These are phyloP conservation scores for Tribolium freemani DNA, from an alignment of 2,888 invertebrate species.

Conservation along the genomic window DNA sequence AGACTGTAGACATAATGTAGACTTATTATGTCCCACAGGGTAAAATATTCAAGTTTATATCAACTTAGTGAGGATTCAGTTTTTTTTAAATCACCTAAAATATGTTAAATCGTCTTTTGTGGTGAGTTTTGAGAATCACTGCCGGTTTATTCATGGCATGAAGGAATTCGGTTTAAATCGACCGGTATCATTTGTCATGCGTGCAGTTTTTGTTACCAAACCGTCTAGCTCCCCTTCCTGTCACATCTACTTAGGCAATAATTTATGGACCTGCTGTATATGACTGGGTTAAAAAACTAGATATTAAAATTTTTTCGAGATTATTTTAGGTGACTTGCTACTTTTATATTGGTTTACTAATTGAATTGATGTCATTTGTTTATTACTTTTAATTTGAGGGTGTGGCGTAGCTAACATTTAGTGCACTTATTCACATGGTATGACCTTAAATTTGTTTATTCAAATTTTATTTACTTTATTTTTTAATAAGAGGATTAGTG, in stretches of 20 bases:
- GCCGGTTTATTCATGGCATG: not conserved
- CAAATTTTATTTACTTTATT: not conserved
- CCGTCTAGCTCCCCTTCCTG: slow-evolving; percentile 9
- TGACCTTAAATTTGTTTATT: not conserved
- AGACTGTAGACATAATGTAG: too few species aligned
- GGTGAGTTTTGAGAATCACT: not conserved
- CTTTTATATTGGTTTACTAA: not conserved
- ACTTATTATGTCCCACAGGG: too few species aligned
- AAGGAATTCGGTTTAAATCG: slow-evolving; percentile 18
- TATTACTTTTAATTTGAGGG: too few species aligned
- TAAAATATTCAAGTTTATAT: too few species aligned
- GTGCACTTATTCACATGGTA: not conserved
- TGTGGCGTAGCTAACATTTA: too few species aligned
- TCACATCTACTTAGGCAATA: slow-evolving; percentile 2
- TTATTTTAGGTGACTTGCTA: not conserved
- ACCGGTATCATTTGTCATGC: slow-evolving; percentile 28
- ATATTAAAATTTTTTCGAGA: not conserved
- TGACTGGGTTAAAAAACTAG: not conserved
- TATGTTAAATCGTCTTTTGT: slow-evolving; percentile 1
- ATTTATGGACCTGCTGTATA: slow-evolving; percentile 30
- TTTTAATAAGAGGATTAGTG: not conserved
- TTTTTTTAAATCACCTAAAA: not conserved
- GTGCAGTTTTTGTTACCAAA: slow-evolving; percentile 12
- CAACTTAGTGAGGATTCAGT: too few species aligned
- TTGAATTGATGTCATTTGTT: too few species aligned